These are phyloP conservation scores for Ammodytes marinus DNA, from an alignment of 2,113 vertebrate species.

Conservation along the genomic window DNA sequence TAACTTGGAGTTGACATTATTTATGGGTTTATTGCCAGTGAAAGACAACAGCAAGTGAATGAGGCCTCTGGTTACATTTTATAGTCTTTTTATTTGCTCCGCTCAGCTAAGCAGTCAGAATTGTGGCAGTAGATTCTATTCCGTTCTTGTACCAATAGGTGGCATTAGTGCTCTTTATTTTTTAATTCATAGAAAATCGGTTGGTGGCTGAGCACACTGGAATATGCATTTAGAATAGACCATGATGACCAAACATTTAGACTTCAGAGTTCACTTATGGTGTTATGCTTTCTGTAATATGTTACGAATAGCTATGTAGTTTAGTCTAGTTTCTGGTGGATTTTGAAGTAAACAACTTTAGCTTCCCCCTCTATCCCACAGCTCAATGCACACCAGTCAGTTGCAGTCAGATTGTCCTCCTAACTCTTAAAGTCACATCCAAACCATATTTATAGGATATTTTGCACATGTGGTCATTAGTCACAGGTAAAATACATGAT, in stretches of 20 bases:
- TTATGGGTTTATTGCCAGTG: neutral
- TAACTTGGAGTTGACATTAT: neutral
- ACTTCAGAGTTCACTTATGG: neutral
- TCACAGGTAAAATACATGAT: neutral
- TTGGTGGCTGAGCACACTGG: neutral
- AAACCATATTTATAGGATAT: neutral
- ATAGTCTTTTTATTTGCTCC: neutral
- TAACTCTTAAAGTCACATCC: neutral
- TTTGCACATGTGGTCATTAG: neutral
- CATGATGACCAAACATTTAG: neutral
- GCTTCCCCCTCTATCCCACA: too few relatives aligned
- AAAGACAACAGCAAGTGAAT: neutral
- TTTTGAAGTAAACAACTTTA: slow-evolving; percentile 6
- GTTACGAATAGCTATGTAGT: neutral
- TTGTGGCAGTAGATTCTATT: neutral
- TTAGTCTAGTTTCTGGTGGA: neutral
- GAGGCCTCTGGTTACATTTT: neutral
- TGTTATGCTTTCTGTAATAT: neutral
- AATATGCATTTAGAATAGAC: neutral
- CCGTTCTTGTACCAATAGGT: slow-evolving; percentile 70
- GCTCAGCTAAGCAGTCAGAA: neutral
- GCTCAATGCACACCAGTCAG: neutral
- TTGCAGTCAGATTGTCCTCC: neutral
- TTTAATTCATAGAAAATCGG: neutral
- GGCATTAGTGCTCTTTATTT: slow-evolving; percentile 76